Base-by-base conservation (phyloP, 1,140 invertebrate species). In the Planococcus citri region DNA sequence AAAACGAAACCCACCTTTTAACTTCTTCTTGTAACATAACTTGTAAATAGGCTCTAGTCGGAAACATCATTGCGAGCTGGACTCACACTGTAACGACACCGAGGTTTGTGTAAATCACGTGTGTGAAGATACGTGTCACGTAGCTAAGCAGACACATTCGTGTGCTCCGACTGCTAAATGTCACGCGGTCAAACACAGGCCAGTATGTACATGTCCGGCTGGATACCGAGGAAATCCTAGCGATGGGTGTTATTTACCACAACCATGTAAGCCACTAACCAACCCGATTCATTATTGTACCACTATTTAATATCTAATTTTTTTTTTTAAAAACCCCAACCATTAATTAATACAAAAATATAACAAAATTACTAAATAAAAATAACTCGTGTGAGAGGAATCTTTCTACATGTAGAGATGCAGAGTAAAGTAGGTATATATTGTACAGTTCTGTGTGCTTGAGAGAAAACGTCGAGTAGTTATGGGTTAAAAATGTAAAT, bases 221-320 rank as follows among this genome's bases (percentile, higher is more conserved):
- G 85, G 84, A 75, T 86, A 86, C 75, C 86, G 89, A 76, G 88
- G 88, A 75, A 86, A 90, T 78, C 88, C 88, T 20, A 84, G 86
- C 72, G 78, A 86, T 76, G 87, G 87, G 80, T 88, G 87, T 82
- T 82, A 84, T 77, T 83, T 84, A 74, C 79, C 82, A 73, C 80
- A 84, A 78, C 82, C 84, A 85, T 84, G 87, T 88, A 88, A 88
- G 87, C n/a, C n/a, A 76, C 71, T 70, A 73, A 71, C n/a, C 29
- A 24, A 25, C 20, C 57, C 27, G n/a, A 22, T 61, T 24, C 38
- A 72, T 68, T 68, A 68, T 61, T 3, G 3, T 6, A 33, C 12
- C 29, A 33, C 29, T n/a, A n/a, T n/a, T n/a, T n/a, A n/a, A n/a
- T 12, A 29, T 27, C 27, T 25, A 64, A 25, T 25, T 25, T 22